Evolutionary conservation across 2,113 vertebrate genomes (phyloP), one percentile per base, ranked within the genome.

Genomic region (Zonotrichia leucophrys): DNA sequence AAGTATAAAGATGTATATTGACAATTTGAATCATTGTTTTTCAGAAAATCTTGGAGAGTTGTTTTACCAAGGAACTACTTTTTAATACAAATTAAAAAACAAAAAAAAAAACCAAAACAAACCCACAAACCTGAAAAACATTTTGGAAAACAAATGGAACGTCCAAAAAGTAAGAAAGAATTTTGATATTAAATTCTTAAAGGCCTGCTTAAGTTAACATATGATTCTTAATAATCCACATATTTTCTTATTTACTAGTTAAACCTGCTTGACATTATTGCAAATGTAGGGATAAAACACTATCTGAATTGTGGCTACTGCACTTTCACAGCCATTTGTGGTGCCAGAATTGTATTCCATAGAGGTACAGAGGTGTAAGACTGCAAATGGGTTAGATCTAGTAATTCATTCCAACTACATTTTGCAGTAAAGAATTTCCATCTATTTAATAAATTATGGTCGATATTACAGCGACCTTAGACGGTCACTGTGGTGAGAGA

Each of bases 381-480:
- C 41, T 75, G n/a, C 11, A 90, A 89, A 79, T 35, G 23, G 24
- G 24, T 89, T 85, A 79, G 46, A 66, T 42, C 28, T 63, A 82
- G 33, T 84, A 12, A 56, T 84, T 92, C 73, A 69, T 79, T 94
- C 79, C 47, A 53, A 62, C n/a, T 81, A 83, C 49, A 8, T 15
- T 89, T 89, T 72, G 20, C 62, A 73, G 73, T 52, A 49, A 85
- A 70, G 47, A 64, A 55, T 86, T 95, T 95, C 52, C 33, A 81
- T 68, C 41, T 90, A 35, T 88, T 90, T 94, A 25, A 81, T 81
- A 86, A 90, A 88, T 88, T 81, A 67, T 37, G 12, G n/a, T n/a
- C n/a, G n/a, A n/a, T n/a, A n/a, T n/a, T n/a, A n/a, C n/a, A n/a
- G n/a, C n/a, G n/a, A n/a, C n/a, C n/a, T n/a, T n/a, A n/a, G n/a